Conservation (phyloP, 1,140 invertebrate genomes). For the Lithobius niger region DNA sequence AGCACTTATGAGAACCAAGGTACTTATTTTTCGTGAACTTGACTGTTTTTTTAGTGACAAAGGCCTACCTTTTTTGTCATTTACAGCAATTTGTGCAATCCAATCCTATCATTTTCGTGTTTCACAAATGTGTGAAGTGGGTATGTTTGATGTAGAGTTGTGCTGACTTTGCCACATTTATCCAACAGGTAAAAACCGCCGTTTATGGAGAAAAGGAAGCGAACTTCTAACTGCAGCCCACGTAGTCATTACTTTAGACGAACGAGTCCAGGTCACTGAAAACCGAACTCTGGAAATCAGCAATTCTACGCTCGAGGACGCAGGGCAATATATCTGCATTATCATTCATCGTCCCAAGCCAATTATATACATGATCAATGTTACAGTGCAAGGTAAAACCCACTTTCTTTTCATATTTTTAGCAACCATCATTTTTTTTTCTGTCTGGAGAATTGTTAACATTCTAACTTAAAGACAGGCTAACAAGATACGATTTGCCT, state of each 20-base stretch:
- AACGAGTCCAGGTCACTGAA: not conserved
- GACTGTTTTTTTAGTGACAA: no score
- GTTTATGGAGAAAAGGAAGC: constrained; percentile 8
- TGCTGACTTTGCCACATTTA: no score
- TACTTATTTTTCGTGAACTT: no score
- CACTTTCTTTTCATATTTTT: not conserved
- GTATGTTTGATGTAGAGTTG: no score
- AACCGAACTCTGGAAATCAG: not conserved
- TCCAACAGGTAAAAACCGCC: not conserved
- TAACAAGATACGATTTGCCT: no score
- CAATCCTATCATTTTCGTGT: no score
- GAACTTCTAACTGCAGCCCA: constrained; percentile 3
- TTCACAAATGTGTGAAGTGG: no score
- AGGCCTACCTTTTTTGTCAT: no score
- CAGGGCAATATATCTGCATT: constrained; percentile 1
- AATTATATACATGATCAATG: not conserved
- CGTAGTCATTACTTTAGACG: constrained; percentile 1
- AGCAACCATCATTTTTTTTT: not conserved
- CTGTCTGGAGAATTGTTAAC: not conserved
- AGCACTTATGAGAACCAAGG: no score
- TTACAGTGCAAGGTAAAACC: not conserved
- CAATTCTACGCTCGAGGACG: constrained; percentile 2
- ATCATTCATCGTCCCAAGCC: not conserved
- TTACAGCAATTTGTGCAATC: no score
- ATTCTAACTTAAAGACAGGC: no score